Base-by-base conservation (phyloP, 2,797 vertebrate genomes). In the Acrossocheilus fasciatus region DNA sequence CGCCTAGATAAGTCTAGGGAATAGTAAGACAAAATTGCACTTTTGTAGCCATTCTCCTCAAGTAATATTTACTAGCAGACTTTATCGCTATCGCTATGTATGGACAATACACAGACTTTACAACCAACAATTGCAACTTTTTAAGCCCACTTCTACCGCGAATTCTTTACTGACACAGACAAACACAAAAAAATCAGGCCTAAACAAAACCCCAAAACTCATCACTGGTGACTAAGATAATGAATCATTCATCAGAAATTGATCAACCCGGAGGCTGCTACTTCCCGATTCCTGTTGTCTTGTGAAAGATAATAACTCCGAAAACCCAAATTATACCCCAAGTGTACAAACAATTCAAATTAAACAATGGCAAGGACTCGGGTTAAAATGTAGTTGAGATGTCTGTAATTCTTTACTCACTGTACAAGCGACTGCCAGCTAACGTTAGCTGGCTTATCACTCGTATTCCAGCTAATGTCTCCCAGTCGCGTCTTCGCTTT, bases 381-480 rank as follows among this genome's bases (percentile, higher is more conserved):
- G 26, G 26, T 47, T 34, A 15, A 74, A 41, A 17, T 47, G 43
- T 74, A 50, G 17, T n/a, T n/a, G 26, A 69, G 4, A 43, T 11
- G 15, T 11, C n/a, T 59, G 34, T 59, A 62, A 45, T 4, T 10
- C 6, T 74, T 34, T 79, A 80, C 64, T 84, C 41, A 84, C 82
- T n/a, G 72, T 47, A 62, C 70, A 64, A 74, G 39, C 72, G 20
- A 69, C 45, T 20, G 79, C 79, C 30, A 81, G 62, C 45, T 81
- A 62, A 12, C n/a, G 59, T 14, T 62, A 50, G 15, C 78, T 80
- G 66, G 64, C 47, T 54, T 59, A 69, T 78, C 83, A 8, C 75
- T 79, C 17, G 23, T 39, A 6, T 64, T 47, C 15, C 64, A 34
- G 47, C 23, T 30, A 62, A 30, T 11, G 83, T 59, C 39, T 26